Base-by-base conservation (phyloP, 2,888 invertebrate species). In the Sinotaia quadrata region DNA sequence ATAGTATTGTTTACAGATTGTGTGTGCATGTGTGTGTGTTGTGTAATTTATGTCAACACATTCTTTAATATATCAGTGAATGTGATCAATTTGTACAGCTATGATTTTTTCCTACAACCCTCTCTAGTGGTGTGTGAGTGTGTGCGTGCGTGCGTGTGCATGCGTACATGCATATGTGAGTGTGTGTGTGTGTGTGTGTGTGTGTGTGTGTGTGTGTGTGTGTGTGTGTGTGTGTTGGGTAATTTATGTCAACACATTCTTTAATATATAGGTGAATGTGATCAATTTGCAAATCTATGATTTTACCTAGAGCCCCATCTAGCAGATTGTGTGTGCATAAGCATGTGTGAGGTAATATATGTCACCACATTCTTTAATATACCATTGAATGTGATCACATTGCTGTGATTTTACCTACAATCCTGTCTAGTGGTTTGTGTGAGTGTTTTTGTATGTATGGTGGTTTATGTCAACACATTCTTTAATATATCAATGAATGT, bases 111-210 rank as follows among this genome's bases (percentile, higher is more conserved):
- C 93, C 34, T 91, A 92, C 0, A 91, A 91, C 69, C 93, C 93
- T 1, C 91, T 94, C 52, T 94, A 93, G 92, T 95, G 94, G 94
- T n/a, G n/a, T n/a, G n/a, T n/a, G n/a, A n/a, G n/a, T 94, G 10
- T 91, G 92, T 2, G 92, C 92, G 82, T 91, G 91, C 60, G 92
- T 92, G 93, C 93, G 24, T 24, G 21, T 1, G n/a, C n/a, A 49
- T 2, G 21, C 49, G n/a, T 18, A 2, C 8, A 7, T 21, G 8
- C 49, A 21, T 1, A 24, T 21, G 49, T 49, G 7, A 49, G 49
- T 49, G 10, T 54, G 27, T 54, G 54, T 54, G 4, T 0, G 31
- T 15, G 8, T 15, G n/a, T 52, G 31, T 52, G 1, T 31, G 15
- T 52, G 52, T 52, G 18, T 52, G 49, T 49, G 18, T 24, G 3